A percentile compares a stretch with the other conserved stretches of the same genome.
phyloP scores from a whole-genome alignment of 2,797 vertebrate genomes.

The Bradypodion ventrale region DNA sequence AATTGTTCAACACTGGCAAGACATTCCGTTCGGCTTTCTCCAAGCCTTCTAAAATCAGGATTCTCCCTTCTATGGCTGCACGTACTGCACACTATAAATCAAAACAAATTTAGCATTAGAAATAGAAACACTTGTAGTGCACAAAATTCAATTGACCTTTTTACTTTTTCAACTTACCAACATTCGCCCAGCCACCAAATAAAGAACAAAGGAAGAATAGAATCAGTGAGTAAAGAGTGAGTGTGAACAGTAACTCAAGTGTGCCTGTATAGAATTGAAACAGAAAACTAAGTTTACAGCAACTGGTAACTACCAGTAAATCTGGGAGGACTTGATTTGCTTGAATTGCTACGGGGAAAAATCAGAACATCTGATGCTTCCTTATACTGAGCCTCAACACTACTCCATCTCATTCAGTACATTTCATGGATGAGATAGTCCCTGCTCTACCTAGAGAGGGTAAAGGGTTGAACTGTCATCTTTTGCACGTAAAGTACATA shows the following conservation, averaged over 20 bases:
- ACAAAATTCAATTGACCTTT: neutral
- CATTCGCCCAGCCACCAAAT: neutral
- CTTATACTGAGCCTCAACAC: neutral
- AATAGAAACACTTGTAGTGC: neutral
- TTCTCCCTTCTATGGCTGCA: constrained; percentile 91
- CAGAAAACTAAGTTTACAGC: neutral
- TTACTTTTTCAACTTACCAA: neutral
- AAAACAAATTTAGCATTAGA: constrained; percentile 51
- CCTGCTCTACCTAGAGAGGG: neutral
- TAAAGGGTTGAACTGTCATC: too few relatives aligned
- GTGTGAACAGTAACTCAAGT: too few relatives aligned
- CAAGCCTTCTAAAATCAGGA: constrained; percentile 92
- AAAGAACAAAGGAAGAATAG: constrained; percentile 32
- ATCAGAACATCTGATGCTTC: neutral
- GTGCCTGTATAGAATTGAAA: neutral
- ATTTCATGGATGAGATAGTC: neutral
- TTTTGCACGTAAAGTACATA: neutral
- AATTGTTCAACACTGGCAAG: constrained; percentile 93
- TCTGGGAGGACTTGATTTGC: neutral
- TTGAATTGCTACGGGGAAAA: neutral
- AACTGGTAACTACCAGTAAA: neutral
- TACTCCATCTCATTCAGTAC: neutral
- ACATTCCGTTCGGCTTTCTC: constrained; percentile 97
- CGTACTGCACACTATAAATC: constrained; percentile 90
- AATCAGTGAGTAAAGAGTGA: neutral